These are phyloP conservation scores for Onthophagus sagittarius DNA, from an alignment of 2,888 invertebrate species.

Conservation along the genomic window DNA sequence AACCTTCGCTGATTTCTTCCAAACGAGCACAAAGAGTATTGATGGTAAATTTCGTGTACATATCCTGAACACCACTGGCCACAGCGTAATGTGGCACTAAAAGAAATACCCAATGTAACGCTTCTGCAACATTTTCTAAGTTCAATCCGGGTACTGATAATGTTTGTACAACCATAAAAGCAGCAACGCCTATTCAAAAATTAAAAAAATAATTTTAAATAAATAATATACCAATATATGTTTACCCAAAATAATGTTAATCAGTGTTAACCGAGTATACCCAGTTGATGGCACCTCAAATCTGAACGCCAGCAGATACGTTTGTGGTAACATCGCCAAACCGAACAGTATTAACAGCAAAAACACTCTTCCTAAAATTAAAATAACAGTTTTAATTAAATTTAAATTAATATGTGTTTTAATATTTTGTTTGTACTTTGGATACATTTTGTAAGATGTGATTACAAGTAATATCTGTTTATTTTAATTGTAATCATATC, in stretches of 20 bases:
- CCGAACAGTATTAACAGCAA: conserved; percentile 65
- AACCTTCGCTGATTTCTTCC: background rate
- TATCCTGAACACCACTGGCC: conserved; percentile 49
- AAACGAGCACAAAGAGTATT: conserved; percentile 21
- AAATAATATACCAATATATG: background rate
- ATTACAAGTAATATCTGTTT: too few species aligned
- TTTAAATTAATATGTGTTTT: too few species aligned
- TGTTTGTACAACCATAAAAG: conserved; percentile 66
- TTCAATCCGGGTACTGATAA: conserved; percentile 59
- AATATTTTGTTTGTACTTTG: too few species aligned
- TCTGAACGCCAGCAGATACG: conserved; percentile 65
- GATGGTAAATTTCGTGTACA: conserved; percentile 25
- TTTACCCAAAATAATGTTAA: conserved; percentile 70
- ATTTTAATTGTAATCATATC: too few species aligned
- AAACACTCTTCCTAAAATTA: conserved; percentile 57
- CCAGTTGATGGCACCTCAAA: conserved; percentile 73
- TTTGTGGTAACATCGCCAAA: conserved; percentile 67
- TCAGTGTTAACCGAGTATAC: conserved; percentile 67
- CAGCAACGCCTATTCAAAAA: conserved; percentile 60
- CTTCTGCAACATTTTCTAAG: conserved; percentile 55
- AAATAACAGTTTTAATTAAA: too few species aligned
- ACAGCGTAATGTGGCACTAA: conserved; percentile 69
- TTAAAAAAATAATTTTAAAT: background rate
- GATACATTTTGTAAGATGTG: too few species aligned
- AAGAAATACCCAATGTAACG: conserved; percentile 65